Base-by-base conservation (phyloP, 2,113 vertebrate species). In the Proteles cristata region DNA sequence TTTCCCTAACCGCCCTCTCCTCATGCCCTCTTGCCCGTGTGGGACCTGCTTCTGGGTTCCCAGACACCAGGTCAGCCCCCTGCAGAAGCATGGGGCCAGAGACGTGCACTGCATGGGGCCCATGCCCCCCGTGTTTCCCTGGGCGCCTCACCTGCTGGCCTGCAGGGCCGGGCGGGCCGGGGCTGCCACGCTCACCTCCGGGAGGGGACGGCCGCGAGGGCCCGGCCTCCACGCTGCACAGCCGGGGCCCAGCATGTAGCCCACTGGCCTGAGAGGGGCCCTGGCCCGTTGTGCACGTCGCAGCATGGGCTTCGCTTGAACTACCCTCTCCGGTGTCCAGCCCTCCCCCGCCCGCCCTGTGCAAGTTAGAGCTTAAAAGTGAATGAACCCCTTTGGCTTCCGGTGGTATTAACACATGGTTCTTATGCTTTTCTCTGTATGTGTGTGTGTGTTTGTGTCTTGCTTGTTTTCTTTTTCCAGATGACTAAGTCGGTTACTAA, bases 401-500 rank as follows among this genome's bases (percentile, higher is more conserved):
- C 96, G 55, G 61, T 92, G 97, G 91, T 96, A 97, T 98, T 99
- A 98, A 99, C 98, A 77, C 91, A 3, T 97, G 96, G 68, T 98
- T 98, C 98, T 99, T 82, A 99, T 92, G 97, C 98, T 96, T 98
- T 98, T 98, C 94, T 98, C 84, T 98, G 92, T 97, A 83, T 97
- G 79, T 97, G 61, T 97, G 81, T 98, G 85, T 97, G 93, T 98
- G 90, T 97, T 10, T 98, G 95, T 98, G 97, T 99, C 97, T 98
- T 93, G 97, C 98, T 98, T 98, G 98, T 98, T 98, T 98, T 98
- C 98, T 98, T 98, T 97, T 98, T 98, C 55, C 99, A 99, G 99
- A 99, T 99, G 99, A 99, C 99, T 83, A 99, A 99, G 98, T 99
- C 99, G 50, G 99, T 99, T 98, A 99, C 99, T 97, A 99, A 99